phyloP scores from a whole-genome alignment of 2,888 invertebrate species.

The Copidosoma aretas region DNA sequence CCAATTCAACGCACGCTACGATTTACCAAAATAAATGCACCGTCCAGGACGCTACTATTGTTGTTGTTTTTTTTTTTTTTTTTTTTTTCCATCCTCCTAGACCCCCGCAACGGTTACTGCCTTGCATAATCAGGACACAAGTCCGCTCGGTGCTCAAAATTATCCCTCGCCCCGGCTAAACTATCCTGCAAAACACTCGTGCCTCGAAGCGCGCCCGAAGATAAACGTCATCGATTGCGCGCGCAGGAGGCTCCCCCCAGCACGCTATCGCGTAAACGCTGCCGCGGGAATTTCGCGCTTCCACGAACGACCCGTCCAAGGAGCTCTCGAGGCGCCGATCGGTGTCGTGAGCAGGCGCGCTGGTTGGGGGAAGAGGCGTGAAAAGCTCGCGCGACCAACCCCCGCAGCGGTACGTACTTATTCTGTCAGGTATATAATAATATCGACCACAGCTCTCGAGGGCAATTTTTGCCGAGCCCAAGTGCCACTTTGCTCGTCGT shows the following conservation, averaged over 20 bases:
- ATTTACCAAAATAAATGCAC: too few relatives aligned
- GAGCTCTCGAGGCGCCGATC: neutral
- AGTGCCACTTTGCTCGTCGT: slow-evolving; percentile 36
- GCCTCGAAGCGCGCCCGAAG: slow-evolving; percentile 34
- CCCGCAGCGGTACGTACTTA: slow-evolving; percentile 45
- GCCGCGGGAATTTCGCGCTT: slow-evolving; percentile 48
- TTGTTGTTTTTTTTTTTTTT: too few relatives aligned
- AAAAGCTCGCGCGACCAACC: slow-evolving; percentile 35
- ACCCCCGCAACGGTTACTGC: neutral
- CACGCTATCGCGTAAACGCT: neutral
- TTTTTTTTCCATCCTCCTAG: slow-evolving; percentile 14
- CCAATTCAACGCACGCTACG: too few relatives aligned
- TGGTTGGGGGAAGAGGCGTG: neutral
- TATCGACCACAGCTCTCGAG: slow-evolving; percentile 47
- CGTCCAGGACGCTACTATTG: too few relatives aligned
- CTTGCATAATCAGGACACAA: neutral
- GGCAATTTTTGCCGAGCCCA: slow-evolving; percentile 32
- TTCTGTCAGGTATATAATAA: slow-evolving; percentile 47
- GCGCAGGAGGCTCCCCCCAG: slow-evolving; percentile 22
- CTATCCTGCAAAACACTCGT: neutral
- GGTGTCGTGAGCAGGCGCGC: neutral
- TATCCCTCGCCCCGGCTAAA: too few relatives aligned
- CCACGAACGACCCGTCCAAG: slow-evolving; percentile 51
- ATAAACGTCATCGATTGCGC: slow-evolving; percentile 37
- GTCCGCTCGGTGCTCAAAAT: neutral